Evolutionary conservation across 1,140 invertebrate genomes (phyloP).

Genomic region (Drosophila elegans): DNA sequence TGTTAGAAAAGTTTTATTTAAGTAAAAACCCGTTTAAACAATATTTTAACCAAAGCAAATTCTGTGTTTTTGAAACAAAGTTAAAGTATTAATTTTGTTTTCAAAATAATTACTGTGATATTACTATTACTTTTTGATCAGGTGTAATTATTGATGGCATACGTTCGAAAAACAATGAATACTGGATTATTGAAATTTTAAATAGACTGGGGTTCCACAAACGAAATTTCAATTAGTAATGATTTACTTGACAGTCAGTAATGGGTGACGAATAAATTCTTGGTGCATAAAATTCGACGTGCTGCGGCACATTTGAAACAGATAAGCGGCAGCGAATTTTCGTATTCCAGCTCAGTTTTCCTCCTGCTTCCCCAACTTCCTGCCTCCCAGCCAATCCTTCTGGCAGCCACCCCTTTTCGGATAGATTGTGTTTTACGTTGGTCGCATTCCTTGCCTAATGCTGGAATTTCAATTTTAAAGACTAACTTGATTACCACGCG

Average conservation of each 20-base stretch:
- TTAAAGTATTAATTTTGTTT: too few species aligned
- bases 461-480: constrained; percentile 83
- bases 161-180: neutral
- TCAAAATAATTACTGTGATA: neutral
- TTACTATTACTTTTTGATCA: neutral
- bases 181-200: neutral
- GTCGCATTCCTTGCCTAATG: constrained; percentile 72
- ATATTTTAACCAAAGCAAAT: too few species aligned
- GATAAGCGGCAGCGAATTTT: constrained; percentile 40
- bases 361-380: neutral
- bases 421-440: constrained; percentile 42
- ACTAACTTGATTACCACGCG: constrained; percentile 74
- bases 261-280: constrained; percentile 34
- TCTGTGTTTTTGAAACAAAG: too few species aligned
- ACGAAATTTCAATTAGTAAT: constrained; percentile 10
- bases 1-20: too few species aligned
- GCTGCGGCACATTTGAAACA: constrained; percentile 56
- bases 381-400: constrained; percentile 20
- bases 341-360: constrained; percentile 2
- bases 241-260: constrained; percentile 35
- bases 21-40: too few species aligned
- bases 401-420: constrained; percentile 23
- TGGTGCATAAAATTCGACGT: constrained; percentile 41
- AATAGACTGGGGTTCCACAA: neutral
- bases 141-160: neutral